These are phyloP conservation scores for Zaprionus gabonicus DNA, from an alignment of 1,140 invertebrate genomes.

Conservation along the genomic window DNA sequence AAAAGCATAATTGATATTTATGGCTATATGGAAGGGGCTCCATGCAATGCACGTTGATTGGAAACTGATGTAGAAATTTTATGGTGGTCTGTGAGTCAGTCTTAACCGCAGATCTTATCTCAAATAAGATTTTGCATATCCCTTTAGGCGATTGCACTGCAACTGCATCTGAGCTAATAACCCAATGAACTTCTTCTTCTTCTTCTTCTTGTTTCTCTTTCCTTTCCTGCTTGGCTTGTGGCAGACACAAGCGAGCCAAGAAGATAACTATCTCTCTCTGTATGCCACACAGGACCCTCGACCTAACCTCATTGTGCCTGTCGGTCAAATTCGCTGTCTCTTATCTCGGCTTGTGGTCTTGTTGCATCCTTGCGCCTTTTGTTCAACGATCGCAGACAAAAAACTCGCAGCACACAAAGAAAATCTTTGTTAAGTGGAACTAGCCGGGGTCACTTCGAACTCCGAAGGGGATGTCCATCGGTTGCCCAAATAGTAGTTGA, in stretches of 20 bases:
- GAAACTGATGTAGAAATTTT: constrained; percentile 27
- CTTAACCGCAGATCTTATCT: constrained; percentile 56
- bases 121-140: constrained; percentile 77
- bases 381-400: constrained; percentile 42
- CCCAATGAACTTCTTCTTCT: constrained; percentile 27
- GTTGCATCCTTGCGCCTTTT: constrained; percentile 51
- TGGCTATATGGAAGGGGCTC: constrained; percentile 25
- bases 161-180: constrained; percentile 63
- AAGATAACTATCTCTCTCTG: constrained; percentile 68
- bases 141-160: constrained; percentile 60
- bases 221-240: constrained; percentile 58
- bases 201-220: background rate
- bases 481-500: constrained; percentile 46
- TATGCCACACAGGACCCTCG: constrained; percentile 10
- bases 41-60: background rate
- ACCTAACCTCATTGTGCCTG: constrained; percentile 52
- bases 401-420: constrained; percentile 31
- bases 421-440: constrained; percentile 50
- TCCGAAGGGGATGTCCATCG: constrained; percentile 48
- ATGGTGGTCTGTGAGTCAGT: constrained; percentile 35
- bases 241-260: constrained; percentile 53
- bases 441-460: constrained; percentile 56
- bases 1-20: constrained; percentile 76
- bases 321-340: constrained; percentile 56
- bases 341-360: constrained; percentile 81